Percentiles rank a stretch among this genome's conserved stretches.
Conservation (phyloP, 2,113 vertebrate species). For the Carassius carassius region DNA sequence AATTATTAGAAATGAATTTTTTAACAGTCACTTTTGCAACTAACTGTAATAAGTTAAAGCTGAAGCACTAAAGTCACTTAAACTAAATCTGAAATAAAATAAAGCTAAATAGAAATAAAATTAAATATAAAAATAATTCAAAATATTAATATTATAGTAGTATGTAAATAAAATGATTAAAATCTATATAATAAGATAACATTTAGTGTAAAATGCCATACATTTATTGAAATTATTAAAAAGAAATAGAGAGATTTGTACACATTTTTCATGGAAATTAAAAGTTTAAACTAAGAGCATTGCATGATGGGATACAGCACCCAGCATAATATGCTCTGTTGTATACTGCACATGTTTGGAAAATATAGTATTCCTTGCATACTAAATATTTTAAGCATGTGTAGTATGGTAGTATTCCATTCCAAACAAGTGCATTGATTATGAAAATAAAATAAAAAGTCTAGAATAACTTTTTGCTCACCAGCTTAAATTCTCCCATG, state of each 20-base stretch:
- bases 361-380: not conserved
- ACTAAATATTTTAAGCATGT: not conserved
- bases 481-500: constrained; percentile 32
- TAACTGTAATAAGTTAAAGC: not conserved
- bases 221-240: not conserved
- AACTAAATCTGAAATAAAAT: no score
- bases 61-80: no score
- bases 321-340: not conserved
- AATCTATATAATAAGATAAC: not conserved
- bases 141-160: not conserved
- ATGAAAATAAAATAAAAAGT: not conserved
- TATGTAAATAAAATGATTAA: not conserved
- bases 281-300: not conserved
- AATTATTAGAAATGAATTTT: not conserved
- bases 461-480: not conserved
- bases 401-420: constrained; percentile 17
- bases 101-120: no score
- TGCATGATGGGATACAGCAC: not conserved
- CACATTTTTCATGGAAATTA: not conserved
- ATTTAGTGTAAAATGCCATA: not conserved
- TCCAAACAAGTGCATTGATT: not conserved
- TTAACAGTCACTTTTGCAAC: not conserved
- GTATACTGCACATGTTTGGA: not conserved
- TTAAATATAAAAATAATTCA: no score
- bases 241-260: not conserved